Base-by-base conservation (phyloP, 1,140 invertebrate genomes). In the Rhynchophorus ferrugineus region DNA sequence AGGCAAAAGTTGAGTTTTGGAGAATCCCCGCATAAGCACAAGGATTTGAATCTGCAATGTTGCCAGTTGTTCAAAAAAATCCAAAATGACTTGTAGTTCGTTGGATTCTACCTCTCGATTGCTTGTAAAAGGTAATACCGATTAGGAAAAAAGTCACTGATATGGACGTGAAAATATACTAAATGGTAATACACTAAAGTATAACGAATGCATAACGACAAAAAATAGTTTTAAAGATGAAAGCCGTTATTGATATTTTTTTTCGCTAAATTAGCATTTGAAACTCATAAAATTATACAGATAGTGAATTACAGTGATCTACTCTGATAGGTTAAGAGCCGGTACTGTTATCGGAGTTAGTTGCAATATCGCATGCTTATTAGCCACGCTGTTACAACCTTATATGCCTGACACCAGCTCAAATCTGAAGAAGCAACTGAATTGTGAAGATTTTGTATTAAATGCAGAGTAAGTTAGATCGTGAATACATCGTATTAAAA, bases 391-490 rank as follows among this genome's bases (percentile, higher is more conserved):
- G 18, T 66, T 98, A 11, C 80, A 84, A 47, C 95, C 96, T 0
- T 98, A 88, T 69, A 95, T 98, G 91, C 96, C 96, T 0, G 72
- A 79, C 21, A 84, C 85, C 1, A 79, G 84, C 41, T 70, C 78
- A 1, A 78, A 71, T 6, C 76, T 96, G 20, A 76, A 80, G 33
- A 60, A 72, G 29, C 91, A 95, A 65, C 73, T 95, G 5, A 85
- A 86, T 59, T 64, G 78, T 1, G 36, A 65, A 1, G 62, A 71
- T 7, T 65, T 81, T 33, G 63, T 79, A 36, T 69, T 90, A 20
- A 75, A 75, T 47, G 69, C 78, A 1, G 60, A 73, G 72, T 79
- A 65, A 75, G 55, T 57, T n/a, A 8, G 33, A 35, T 38, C 17
- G 5, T 38, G 37, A 19, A 24, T 3, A 37, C 9, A 39, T 51